These are phyloP conservation scores for Mylabris phalerata DNA, from an alignment of 1,140 invertebrate species.

Conservation along the genomic window DNA sequence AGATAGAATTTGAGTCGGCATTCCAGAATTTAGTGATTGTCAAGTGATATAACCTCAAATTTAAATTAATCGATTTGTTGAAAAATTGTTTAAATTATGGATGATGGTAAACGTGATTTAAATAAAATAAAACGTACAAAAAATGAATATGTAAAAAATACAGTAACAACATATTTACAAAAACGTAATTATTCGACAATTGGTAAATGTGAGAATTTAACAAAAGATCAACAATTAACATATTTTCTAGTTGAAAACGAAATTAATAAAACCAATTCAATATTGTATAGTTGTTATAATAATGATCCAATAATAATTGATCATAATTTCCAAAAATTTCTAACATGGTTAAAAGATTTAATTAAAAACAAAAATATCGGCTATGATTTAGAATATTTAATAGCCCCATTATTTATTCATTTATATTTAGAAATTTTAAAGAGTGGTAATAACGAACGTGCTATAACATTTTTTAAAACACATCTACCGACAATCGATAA, in stretches of 20 bases:
- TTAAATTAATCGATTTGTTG: too few relatives aligned
- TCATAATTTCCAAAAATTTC: constrained; percentile 35
- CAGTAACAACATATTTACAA: constrained; percentile 32
- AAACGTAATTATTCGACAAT: constrained; percentile 32
- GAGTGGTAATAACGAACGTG: constrained; percentile 29
- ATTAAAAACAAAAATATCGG: constrained; percentile 22
- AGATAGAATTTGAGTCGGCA: too few relatives aligned
- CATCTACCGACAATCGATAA: constrained; percentile 31
- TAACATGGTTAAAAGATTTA: constrained; percentile 35
- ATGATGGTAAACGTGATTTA: constrained; percentile 14
- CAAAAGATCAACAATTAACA: constrained; percentile 7
- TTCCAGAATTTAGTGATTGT: too few relatives aligned
- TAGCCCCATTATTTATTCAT: constrained; percentile 38
- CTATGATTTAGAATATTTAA: constrained; percentile 32
- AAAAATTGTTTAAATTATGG: constrained; percentile 2
- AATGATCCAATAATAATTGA: constrained; percentile 35
- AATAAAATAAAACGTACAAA: constrained; percentile 28
- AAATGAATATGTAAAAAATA: constrained; percentile 31
- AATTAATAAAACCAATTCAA: constrained; percentile 32
- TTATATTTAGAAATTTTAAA: constrained; percentile 36
- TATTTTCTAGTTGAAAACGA: constrained; percentile 25
- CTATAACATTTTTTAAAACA: constrained; percentile 30
- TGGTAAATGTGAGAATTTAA: constrained; percentile 14
- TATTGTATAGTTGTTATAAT: constrained; percentile 35
- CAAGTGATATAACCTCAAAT: too few relatives aligned